These are phyloP conservation scores for Lathamus discolor DNA, from an alignment of 2,113 vertebrate genomes.

Conservation along the genomic window DNA sequence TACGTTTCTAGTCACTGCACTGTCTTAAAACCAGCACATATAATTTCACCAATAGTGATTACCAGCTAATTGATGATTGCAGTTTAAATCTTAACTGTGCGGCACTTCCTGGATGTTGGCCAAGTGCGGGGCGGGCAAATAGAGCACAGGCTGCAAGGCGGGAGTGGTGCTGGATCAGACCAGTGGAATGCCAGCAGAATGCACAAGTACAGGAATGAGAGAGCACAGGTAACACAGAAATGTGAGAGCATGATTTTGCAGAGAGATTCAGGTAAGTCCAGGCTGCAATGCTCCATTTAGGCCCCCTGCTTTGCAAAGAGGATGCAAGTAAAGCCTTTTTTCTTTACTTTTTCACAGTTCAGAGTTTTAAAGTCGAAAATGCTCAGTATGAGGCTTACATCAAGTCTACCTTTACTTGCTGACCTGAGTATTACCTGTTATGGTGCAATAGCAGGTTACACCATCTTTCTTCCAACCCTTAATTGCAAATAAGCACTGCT, in stretches of 20 bases:
- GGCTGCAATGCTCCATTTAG: not conserved
- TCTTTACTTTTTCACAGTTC: not conserved
- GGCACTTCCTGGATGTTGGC: not conserved
- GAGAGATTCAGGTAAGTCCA: not conserved
- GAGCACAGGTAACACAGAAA: not conserved
- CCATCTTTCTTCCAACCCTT: not conserved
- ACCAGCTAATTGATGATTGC: constrained; percentile 48
- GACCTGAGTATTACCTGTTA: not conserved
- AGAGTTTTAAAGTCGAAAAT: not conserved
- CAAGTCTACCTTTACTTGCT: not conserved
- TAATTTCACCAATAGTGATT: constrained; percentile 4
- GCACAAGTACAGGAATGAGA: not conserved
- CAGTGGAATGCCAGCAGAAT: not conserved
- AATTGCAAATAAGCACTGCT: not conserved
- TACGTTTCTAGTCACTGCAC: not conserved
- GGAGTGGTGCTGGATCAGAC: not conserved
- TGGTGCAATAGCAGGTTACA: not conserved
- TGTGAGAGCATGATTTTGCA: not conserved
- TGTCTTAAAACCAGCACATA: not conserved
- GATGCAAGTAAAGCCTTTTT: not conserved
- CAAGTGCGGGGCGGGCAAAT: not conserved
- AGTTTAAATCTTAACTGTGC: not conserved
- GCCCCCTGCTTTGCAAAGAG: not conserved
- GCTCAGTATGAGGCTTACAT: not conserved
- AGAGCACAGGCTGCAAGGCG: not conserved